Percentiles rank a stretch among this genome's conserved stretches.
Conservation (phyloP, 2,888 invertebrate species). For the Sphaerophoria rueppellii region DNA sequence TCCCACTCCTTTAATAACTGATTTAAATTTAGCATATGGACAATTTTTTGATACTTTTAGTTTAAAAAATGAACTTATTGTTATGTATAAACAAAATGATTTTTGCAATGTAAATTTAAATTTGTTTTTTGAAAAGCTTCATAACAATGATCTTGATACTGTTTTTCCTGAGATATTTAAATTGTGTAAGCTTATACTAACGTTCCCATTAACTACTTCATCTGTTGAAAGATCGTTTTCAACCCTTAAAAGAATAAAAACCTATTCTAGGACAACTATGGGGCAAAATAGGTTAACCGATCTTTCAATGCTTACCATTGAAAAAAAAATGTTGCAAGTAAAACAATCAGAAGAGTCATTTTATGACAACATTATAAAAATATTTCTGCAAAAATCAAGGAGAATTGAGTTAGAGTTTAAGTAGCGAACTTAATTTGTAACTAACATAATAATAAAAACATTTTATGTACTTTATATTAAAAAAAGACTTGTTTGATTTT, state of each 20-base stretch:
- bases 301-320: constrained; percentile 34
- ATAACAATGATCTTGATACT: constrained; percentile 17
- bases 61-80: constrained; percentile 34
- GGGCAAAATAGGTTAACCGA: constrained; percentile 9
- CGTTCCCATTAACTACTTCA: constrained; percentile 21
- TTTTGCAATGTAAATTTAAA: constrained; percentile 24
- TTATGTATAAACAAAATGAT: constrained; percentile 35
- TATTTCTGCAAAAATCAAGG: constrained; percentile 27
- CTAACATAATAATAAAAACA: constrained; percentile 3
- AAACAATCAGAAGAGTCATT: constrained; percentile 28
- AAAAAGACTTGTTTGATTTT: neutral
- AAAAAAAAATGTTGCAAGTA: constrained; percentile 25
- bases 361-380: constrained; percentile 19
- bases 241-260: constrained; percentile 26
- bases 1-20: constrained; percentile 21
- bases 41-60: constrained; percentile 21
- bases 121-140: constrained; percentile 26
- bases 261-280: constrained; percentile 28
- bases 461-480: neutral
- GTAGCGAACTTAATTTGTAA: neutral
- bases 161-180: constrained; percentile 34
- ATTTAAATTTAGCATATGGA: constrained; percentile 25
- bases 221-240: constrained; percentile 17
- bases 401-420: constrained; percentile 34
- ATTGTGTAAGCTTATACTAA: constrained; percentile 21